A percentile compares a stretch with the other conserved stretches of the same genome.
phyloP scores from a whole-genome alignment of 2,888 invertebrate species.

The Tetragnatha montana region DNA sequence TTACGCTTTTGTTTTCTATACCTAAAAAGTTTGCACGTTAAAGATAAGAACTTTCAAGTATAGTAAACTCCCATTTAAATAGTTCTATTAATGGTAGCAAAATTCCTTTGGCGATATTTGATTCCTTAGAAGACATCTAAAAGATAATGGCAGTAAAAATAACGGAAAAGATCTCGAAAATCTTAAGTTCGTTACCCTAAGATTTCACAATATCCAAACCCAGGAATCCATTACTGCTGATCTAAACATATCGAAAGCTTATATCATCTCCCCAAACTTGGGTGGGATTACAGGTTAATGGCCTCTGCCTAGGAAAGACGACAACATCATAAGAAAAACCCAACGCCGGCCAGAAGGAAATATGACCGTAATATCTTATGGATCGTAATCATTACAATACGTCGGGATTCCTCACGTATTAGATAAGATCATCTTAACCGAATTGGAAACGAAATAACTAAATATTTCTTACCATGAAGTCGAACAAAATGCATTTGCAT shows the following conservation, averaged over 20 bases:
- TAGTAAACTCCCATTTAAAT: too few species aligned
- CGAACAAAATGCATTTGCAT: background rate
- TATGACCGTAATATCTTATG: background rate
- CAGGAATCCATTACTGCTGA: background rate
- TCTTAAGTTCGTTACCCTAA: too few species aligned
- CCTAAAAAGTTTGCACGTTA: too few species aligned
- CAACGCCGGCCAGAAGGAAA: background rate
- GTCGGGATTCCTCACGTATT: background rate
- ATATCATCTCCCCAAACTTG: background rate
- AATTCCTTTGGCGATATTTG: too few species aligned
- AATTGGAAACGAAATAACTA: background rate
- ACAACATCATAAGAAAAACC: background rate
- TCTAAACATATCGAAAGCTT: background rate
- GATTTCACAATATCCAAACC: too few species aligned
- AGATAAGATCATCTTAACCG: background rate
- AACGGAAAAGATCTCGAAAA: too few species aligned
- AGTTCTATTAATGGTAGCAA: too few species aligned
- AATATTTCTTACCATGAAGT: background rate
- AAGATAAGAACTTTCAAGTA: too few species aligned
- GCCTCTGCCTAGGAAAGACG: background rate
- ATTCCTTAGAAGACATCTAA: too few species aligned
- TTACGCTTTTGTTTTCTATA: too few species aligned
- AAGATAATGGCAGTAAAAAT: too few species aligned
- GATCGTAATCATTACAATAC: background rate
- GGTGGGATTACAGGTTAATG: background rate